Base-by-base conservation (phyloP, 2,113 vertebrate genomes). In the Podocnemis expansa region DNA sequence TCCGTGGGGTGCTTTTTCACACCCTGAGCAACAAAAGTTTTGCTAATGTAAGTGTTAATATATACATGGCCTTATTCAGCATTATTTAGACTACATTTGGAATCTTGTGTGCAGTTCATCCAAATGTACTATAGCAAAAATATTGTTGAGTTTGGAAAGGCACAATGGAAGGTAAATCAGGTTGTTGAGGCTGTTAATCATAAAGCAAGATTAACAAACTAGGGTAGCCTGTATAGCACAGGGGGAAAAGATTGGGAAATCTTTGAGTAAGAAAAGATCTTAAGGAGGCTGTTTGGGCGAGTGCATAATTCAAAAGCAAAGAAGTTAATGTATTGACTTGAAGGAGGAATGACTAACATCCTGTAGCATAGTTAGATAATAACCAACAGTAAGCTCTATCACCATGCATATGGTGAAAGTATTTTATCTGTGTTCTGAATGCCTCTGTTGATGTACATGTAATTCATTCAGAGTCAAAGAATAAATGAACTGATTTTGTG, bases 351-450 rank as follows among this genome's bases (percentile, higher is more conserved):
- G 25, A 41, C 51, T 89, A 78, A 63, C 86, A 73, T 91, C 92
- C 85, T 82, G 45, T 93, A 49, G 27, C 82, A 47, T 89, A 90
- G 56, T 88, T 67, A 93, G 91, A 4, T 80, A n/a, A n/a, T 92
- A 84, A 6, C 24, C 70, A 54, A 51, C 19, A 84, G 76, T 91
- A 82, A 94, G 21, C 76, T 67, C 56, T 88, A 78, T 83, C 80
- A 93, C 45, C 70, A 78, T 93, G 56, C 51, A 63, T 70, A 21
- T 45, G 24, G 8, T 60, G 75, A 82, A 93, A 87, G 45, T 11
- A 49, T 11, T 91, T 96, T 93, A 84, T 73, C 89, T 6, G 17
- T 89, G 16, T 76, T 96, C 43, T 84, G 82, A 93, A 70, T 78
- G 63, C 70, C 67, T 86, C 51, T 84, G 4, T 63, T 92, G 78